Percentiles rank a stretch among this genome's conserved stretches.
Evolutionary conservation across 2,797 vertebrate species (phyloP).

Genomic region (Lutjanus campechanus): DNA sequence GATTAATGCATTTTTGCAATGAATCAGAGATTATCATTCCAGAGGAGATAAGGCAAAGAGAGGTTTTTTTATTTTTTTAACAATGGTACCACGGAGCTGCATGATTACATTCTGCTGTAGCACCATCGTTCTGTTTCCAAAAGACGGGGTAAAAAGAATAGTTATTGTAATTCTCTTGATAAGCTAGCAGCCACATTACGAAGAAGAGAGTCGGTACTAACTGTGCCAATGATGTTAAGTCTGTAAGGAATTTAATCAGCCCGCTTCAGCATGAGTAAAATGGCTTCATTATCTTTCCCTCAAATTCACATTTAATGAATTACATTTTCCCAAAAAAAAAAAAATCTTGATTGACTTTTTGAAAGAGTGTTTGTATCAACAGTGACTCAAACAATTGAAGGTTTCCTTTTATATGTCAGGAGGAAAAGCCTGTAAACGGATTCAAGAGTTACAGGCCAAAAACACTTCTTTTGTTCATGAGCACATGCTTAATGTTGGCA

Average conservation of each 20-base stretch:
- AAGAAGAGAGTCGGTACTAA: slow-evolving; percentile 38
- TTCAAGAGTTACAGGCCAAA: slow-evolving; percentile 3
- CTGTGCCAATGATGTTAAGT: slow-evolving; percentile 66
- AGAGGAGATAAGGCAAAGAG: slow-evolving; percentile 46
- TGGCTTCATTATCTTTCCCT: slow-evolving; percentile 41
- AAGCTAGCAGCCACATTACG: slow-evolving; percentile 49
- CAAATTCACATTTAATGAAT: slow-evolving; percentile 29
- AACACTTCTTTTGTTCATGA: background rate
- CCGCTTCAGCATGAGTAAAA: slow-evolving; percentile 44
- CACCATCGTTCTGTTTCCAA: slow-evolving; percentile 39
- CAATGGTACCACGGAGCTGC: slow-evolving; percentile 29
- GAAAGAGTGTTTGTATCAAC: background rate
- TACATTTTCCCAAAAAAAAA: background rate
- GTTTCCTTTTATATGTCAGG: background rate
- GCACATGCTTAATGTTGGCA: background rate
- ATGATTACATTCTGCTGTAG: slow-evolving; percentile 17
- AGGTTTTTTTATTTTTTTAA: slow-evolving; percentile 29
- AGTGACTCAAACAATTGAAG: background rate
- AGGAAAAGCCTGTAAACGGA: background rate
- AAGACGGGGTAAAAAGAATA: slow-evolving; percentile 36
- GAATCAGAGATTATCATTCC: slow-evolving; percentile 42
- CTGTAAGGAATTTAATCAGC: slow-evolving; percentile 64
- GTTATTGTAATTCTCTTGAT: slow-evolving; percentile 60
- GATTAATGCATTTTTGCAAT: slow-evolving; percentile 53
- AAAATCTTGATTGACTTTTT: background rate